Base-by-base conservation (phyloP, 30 jellyfish, hydroid and myxozoan species). In the Nemopilema nomurai region DNA sequence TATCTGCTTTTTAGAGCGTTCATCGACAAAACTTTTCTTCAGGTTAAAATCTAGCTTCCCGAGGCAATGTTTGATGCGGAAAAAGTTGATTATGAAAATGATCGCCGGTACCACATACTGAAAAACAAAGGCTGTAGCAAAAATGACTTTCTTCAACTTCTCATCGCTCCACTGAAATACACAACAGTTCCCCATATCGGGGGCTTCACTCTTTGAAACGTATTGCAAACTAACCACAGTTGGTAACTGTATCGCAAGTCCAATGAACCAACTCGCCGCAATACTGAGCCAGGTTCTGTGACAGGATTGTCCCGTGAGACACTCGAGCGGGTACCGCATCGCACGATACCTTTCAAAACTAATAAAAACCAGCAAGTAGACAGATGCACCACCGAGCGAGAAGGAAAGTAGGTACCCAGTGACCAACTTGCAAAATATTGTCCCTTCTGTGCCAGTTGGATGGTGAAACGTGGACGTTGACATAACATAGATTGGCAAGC, bases 291-390 rank as follows among this genome's bases (percentile, higher is more conserved):
- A 29, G n/a, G 71, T 41, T 32, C 49, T 67, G 52, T 28, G 13
- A 26, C 69, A 66, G 25, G 71, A 51, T 6, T 57, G 33, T 20
- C 70, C 19, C 27, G 83, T 27, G 18, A 77, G 67, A 4, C 89
- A 22, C 26, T 19, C 18, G 28, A 91, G 33, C n/a, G 98, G 97
- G 63, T 82, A 31, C 52, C 82, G 41, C 66, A 92, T 52, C 0
- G 97, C 98, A 13, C 65, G 51, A n/a, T 63, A 74, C 53, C 98
- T 87, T 76, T 92, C 98, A 65, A 92, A 28, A n/a, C 95, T 83
- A 9, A 92, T 92, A 30, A 85, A 67, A 17, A 81, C 98, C n/a
- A 92, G 85, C 17, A 83, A 19, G 51, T 87, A 92, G 19, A 81
- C 86, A 0, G 98, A 92, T 29, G 87, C 92, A 63, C 83, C 94